Conservation (phyloP, 2,797 vertebrate genomes). For the Molossus alvarezi region DNA sequence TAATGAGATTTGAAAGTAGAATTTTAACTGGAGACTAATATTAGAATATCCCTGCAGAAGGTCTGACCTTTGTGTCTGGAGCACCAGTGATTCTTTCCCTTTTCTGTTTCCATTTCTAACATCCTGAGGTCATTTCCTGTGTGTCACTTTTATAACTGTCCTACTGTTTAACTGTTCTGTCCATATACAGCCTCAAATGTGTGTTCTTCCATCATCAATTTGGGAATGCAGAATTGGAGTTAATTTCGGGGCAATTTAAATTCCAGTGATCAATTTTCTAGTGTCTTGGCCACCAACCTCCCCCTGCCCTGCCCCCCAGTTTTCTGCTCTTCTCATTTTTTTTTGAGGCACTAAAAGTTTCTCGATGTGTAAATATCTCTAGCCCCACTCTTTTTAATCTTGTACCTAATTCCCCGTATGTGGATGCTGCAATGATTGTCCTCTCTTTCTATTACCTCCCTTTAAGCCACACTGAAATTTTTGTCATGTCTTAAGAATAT, state of each 20-base stretch:
- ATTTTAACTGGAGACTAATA: conserved; percentile 69
- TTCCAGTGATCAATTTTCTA: conserved; percentile 69
- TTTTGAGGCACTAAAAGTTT: conserved; percentile 72
- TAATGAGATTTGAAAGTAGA: conserved; percentile 79
- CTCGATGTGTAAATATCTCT: conserved; percentile 13
- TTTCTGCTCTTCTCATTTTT: conserved; percentile 1
- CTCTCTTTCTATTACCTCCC: not conserved
- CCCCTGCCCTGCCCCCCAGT: not conserved
- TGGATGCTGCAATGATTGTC: not conserved
- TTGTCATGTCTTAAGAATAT: conserved; percentile 61
- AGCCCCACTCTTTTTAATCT: conserved; percentile 11
- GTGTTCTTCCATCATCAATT: conserved; percentile 40
- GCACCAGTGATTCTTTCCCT: not conserved
- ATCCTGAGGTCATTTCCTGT: conserved; percentile 66
- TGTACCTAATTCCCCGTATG: conserved; percentile 44
- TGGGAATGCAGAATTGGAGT: conserved; percentile 45
- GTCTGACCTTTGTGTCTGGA: conserved; percentile 54
- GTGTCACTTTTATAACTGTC: conserved; percentile 42
- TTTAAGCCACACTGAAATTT: conserved; percentile 2
- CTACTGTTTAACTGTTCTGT: conserved; percentile 51
- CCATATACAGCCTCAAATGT: not conserved
- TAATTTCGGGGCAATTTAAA: conserved; percentile 82
- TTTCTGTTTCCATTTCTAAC: conserved; percentile 63
- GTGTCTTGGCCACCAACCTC: not conserved
- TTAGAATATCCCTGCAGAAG: conserved; percentile 66